A percentile compares a stretch with the other conserved stretches of the same genome.
Conservation (phyloP, 2,888 invertebrate species). For the Clunio marinus region DNA sequence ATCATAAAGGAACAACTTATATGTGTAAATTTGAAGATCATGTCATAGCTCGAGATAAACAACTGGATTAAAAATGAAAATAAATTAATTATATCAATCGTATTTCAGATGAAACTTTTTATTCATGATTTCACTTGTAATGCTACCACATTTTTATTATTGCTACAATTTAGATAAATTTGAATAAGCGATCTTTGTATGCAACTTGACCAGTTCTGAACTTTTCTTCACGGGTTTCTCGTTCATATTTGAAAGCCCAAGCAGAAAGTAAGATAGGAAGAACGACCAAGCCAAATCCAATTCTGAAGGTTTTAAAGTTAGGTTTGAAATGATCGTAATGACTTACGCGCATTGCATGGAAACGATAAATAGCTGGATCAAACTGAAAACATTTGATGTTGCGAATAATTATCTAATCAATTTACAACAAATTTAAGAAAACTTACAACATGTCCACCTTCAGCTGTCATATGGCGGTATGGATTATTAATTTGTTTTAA, state of each 20-base stretch:
- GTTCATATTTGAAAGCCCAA: conserved; percentile 55
- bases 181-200: conserved; percentile 68
- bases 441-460: conserved; percentile 70
- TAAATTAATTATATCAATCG: not conserved
- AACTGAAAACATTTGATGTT: conserved; percentile 58
- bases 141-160: not conserved
- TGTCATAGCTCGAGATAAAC: conserved; percentile 85
- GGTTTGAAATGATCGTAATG: conserved; percentile 65
- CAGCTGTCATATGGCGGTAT: conserved; percentile 60
- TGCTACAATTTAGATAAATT: conserved; percentile 57
- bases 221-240: conserved; percentile 55
- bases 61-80: conserved; percentile 76
- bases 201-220: conserved; percentile 68
- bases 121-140: not conserved
- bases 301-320: conserved; percentile 55
- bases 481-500: conserved; percentile 69
- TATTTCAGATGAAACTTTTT: not conserved
- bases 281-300: conserved; percentile 55
- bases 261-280: conserved; percentile 57
- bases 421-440: conserved; percentile 41
- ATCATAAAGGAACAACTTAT: conserved; percentile 99
- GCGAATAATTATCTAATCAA: not conserved
- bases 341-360: conserved; percentile 64
- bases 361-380: conserved; percentile 73
- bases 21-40: conserved; percentile 97